These are phyloP conservation scores for Oppia nitens DNA, from an alignment of 1,140 invertebrate species.

Conservation along the genomic window DNA sequence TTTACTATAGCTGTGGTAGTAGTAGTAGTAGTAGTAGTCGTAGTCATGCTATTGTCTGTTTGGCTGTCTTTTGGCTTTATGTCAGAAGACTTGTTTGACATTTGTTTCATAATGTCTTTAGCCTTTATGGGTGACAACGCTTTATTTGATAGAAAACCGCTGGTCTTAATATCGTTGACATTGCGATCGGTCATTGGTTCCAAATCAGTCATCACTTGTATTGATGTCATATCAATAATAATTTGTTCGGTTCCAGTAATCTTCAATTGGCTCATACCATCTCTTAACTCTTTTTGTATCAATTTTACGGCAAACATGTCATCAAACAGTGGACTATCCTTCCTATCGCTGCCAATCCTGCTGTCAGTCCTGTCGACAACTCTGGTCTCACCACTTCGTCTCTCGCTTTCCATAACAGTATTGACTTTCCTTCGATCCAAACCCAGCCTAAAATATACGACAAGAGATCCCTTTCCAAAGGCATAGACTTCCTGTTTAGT, in stretches of 20 bases:
- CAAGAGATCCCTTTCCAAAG: slow-evolving; percentile 45
- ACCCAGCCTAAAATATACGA: slow-evolving; percentile 52
- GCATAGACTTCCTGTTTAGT: slow-evolving; percentile 35
- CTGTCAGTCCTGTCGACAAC: too few relatives aligned
- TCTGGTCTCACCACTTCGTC: neutral
- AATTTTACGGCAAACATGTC: neutral
- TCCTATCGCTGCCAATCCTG: too few relatives aligned
- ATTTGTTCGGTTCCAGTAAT: neutral
- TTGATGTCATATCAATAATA: neutral
- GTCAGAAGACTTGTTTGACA: too few relatives aligned
- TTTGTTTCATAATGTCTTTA: neutral
- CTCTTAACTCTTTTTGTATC: neutral
- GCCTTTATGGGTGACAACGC: neutral
- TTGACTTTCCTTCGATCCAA: slow-evolving; percentile 53
- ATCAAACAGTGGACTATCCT: too few relatives aligned
- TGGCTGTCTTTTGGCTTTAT: too few relatives aligned
- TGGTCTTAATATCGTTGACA: neutral
- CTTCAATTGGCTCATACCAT: neutral
- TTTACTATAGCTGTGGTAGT: neutral
- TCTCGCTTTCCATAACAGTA: slow-evolving; percentile 32
- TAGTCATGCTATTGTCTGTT: neutral
- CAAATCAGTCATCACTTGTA: neutral
- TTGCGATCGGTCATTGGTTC: neutral
- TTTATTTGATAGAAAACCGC: neutral
- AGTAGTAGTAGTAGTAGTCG: too few relatives aligned